phyloP scores from a whole-genome alignment of 1,140 invertebrate species.

The Diorhabda carinulata region DNA sequence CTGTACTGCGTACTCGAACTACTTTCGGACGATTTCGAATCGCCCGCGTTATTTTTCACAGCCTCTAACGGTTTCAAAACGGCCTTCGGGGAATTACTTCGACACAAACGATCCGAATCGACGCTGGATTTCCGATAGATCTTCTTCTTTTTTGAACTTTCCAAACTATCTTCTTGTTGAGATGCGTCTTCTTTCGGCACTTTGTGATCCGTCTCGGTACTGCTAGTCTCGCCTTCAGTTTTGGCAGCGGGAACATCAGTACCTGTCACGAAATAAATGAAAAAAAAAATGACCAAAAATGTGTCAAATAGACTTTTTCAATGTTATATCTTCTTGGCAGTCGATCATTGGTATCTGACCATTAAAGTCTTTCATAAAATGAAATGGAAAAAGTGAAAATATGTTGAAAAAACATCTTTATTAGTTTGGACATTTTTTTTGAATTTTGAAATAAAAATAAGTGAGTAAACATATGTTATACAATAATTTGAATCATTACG shows the following conservation, averaged over 20 bases:
- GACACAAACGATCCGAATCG: slow-evolving; percentile 33
- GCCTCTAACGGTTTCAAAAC: slow-evolving; percentile 33
- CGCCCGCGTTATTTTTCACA: slow-evolving; percentile 34
- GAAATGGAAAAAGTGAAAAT: too few species aligned
- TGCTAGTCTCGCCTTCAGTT: slow-evolving; percentile 35
- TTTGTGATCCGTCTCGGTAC: slow-evolving; percentile 34
- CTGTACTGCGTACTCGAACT: slow-evolving; percentile 37
- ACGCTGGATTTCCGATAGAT: slow-evolving; percentile 23
- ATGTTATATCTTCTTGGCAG: too few species aligned
- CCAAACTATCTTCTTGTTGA: slow-evolving; percentile 16
- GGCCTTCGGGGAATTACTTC: slow-evolving; percentile 34
- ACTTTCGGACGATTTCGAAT: slow-evolving; percentile 41
- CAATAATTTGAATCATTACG: too few species aligned
- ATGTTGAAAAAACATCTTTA: too few species aligned
- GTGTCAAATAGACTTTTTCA: too few species aligned
- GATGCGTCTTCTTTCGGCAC: slow-evolving; percentile 16
- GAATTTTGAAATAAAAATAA: too few species aligned
- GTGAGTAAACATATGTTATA: too few species aligned
- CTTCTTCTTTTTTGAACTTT: slow-evolving; percentile 14
- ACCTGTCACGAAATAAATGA: neutral
- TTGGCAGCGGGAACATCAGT: slow-evolving; percentile 19
- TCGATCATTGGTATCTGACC: too few species aligned
- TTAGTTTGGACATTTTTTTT: too few species aligned
- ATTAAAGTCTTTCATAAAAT: too few species aligned
- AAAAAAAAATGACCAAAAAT: too few species aligned